Evolutionary conservation across 2,797 vertebrate species (phyloP).

Genomic region (Microchirus variegatus): DNA sequence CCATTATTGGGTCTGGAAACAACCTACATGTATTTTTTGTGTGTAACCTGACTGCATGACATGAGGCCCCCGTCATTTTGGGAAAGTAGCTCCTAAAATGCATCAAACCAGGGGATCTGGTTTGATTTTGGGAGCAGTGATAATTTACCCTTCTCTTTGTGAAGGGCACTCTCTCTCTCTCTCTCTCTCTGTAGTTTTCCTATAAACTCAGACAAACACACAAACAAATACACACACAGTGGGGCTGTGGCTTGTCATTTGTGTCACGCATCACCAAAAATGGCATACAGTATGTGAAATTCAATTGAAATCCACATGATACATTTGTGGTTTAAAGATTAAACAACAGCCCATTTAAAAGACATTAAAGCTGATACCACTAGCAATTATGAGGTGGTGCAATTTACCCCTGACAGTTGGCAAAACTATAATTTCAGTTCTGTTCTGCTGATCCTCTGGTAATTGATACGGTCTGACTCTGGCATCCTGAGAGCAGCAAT

Average conservation of each 20-base stretch:
- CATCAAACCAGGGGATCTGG: background rate
- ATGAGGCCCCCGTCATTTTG: background rate
- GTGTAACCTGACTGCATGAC: background rate
- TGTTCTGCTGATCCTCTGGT: slow-evolving; percentile 45
- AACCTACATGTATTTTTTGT: slow-evolving; percentile 2
- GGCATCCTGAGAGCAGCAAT: slow-evolving; percentile 49
- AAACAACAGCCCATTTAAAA: slow-evolving; percentile 41
- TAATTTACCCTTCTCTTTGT: slow-evolving; percentile 29
- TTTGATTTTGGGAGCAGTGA: slow-evolving; percentile 6
- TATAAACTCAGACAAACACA: slow-evolving; percentile 42
- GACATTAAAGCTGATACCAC: slow-evolving; percentile 37
- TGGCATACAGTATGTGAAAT: slow-evolving; percentile 52
- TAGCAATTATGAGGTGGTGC: slow-evolving; percentile 44
- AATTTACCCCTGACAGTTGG: slow-evolving; percentile 42
- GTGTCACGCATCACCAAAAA: slow-evolving; percentile 5
- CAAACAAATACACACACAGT: slow-evolving; percentile 29
- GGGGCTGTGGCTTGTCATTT: slow-evolving; percentile 17
- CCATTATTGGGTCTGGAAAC: background rate
- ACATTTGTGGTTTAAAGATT: slow-evolving; percentile 59
- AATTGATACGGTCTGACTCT: slow-evolving; percentile 52
- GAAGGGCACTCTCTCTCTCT: slow-evolving; percentile 47
- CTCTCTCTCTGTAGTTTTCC: slow-evolving; percentile 24
- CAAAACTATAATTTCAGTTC: slow-evolving; percentile 32
- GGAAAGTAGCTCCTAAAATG: background rate
- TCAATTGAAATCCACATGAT: slow-evolving; percentile 62